Evolutionary conservation across 2,888 invertebrate genomes (phyloP).

Genomic region (Drosophila leonis): DNA sequence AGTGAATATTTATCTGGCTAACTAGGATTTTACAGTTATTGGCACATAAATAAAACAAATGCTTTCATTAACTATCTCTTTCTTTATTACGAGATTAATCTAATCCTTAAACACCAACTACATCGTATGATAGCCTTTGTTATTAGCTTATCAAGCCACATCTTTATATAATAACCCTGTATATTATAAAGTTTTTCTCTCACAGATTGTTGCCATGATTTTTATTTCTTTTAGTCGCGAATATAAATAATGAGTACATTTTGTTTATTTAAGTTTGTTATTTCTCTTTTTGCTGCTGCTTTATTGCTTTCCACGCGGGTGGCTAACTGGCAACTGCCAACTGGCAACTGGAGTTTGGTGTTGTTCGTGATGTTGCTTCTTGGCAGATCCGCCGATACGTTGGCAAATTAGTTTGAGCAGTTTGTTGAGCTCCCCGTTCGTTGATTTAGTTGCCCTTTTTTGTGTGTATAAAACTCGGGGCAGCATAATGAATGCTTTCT

Average conservation of each 20-base stretch:
- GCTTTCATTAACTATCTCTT: neutral
- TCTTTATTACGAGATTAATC: neutral
- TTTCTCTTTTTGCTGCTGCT: conserved; percentile 61
- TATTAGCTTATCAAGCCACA: conserved; percentile 5
- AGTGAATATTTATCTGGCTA: neutral
- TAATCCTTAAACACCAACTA: neutral
- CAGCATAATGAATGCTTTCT: conserved; percentile 38
- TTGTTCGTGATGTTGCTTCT: conserved; percentile 42
- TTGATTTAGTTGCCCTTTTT: conserved; percentile 29
- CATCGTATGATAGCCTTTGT: neutral
- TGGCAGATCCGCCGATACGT: conserved; percentile 56
- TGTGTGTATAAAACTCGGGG: neutral
- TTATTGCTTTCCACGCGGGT: conserved; percentile 79
- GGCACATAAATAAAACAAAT: no score
- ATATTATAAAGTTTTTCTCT: conserved; percentile 45
- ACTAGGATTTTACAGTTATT: neutral
- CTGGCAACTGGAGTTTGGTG: conserved; percentile 25
- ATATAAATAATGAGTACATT: conserved; percentile 80
- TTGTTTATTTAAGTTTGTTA: conserved; percentile 80
- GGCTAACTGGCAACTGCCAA: conserved; percentile 47
- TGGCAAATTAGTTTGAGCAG: conserved; percentile 79
- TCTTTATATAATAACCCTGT: conserved; percentile 52
- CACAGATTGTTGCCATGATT: conserved; percentile 64
- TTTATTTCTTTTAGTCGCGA: conserved; percentile 60
- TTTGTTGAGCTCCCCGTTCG: conserved; percentile 22